Evolutionary conservation across 2,113 vertebrate species (phyloP).

Genomic region (Argyrosomus japonicus): DNA sequence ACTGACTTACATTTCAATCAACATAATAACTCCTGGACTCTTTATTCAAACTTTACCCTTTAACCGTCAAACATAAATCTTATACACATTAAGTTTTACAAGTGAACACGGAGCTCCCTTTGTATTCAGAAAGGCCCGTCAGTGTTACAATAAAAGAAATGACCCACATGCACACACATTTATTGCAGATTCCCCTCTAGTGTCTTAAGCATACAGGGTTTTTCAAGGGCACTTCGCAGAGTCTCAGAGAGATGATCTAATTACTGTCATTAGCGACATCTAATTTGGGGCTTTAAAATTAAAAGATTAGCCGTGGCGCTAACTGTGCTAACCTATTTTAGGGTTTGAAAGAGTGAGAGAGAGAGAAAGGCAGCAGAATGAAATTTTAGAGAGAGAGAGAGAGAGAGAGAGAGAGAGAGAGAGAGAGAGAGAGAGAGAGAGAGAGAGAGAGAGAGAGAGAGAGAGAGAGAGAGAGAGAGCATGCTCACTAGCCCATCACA

Average conservation of each 20-base stretch:
- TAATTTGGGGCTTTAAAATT: slow-evolving; percentile 70
- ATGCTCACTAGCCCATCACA: slow-evolving; percentile 11
- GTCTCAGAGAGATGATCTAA: slow-evolving; percentile 67
- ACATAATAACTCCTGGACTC: neutral
- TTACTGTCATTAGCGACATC: slow-evolving; percentile 71
- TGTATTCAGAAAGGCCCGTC: slow-evolving; percentile 10
- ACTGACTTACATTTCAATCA: neutral
- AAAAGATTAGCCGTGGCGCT: slow-evolving; percentile 58
- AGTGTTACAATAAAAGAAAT: neutral
- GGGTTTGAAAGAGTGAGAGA: slow-evolving; percentile 16
- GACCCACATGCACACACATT: neutral
- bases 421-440: neutral
- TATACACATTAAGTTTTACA: neutral
- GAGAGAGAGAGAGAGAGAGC: neutral
- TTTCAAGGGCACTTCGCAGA: slow-evolving; percentile 61
- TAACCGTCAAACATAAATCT: slow-evolving; percentile 21
- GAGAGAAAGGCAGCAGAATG: neutral
- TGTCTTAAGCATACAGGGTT: slow-evolving; percentile 23
- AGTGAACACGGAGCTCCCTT: slow-evolving; percentile 10
- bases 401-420: neutral
- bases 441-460: neutral
- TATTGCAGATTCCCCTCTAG: slow-evolving; percentile 23
- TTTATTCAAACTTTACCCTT: neutral
- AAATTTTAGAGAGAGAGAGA: too few relatives aligned
- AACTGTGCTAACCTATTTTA: slow-evolving; percentile 68